A percentile compares a stretch with the other conserved stretches of the same genome.
phyloP scores from a whole-genome alignment of 2,113 vertebrate genomes.

The Pygoscelis antarcticus region DNA sequence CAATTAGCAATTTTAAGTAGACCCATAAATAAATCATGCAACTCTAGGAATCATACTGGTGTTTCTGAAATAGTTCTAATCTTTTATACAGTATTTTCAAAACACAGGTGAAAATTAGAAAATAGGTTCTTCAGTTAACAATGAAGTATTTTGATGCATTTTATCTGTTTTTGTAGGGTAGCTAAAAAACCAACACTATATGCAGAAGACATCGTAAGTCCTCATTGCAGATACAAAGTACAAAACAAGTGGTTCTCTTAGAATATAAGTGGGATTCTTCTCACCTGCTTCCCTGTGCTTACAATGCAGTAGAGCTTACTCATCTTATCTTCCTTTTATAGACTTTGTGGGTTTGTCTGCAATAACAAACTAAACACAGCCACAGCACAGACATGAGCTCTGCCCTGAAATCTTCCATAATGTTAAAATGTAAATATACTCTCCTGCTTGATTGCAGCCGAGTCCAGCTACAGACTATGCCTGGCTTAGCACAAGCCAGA shows the following conservation, averaged over 20 bases:
- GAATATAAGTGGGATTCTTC: not conserved
- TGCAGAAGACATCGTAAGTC: not conserved
- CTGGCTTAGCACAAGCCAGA: not conserved
- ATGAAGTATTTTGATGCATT: fast-evolving
- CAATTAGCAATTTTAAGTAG: not conserved
- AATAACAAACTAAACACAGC: not conserved
- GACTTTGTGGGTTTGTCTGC: not conserved
- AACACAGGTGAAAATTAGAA: not conserved
- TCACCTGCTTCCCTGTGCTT: not conserved
- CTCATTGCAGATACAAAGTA: not conserved
- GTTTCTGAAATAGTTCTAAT: not conserved
- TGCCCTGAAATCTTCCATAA: not conserved
- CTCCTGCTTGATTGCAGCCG: not conserved
- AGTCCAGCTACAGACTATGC: not conserved
- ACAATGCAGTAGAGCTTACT: not conserved
- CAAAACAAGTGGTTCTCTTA: not conserved
- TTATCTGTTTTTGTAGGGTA: not conserved
- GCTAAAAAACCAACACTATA: not conserved
- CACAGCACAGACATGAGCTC: not conserved
- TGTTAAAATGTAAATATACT: not conserved
- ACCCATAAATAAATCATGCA: not conserved
- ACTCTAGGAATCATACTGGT: not conserved
- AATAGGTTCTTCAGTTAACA: not conserved
- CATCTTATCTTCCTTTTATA: not conserved
- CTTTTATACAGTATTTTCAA: not conserved